Percentiles rank a stretch among this genome's conserved stretches.
Evolutionary conservation across 2,888 invertebrate species (phyloP).

Genomic region (Apodemia zela): DNA sequence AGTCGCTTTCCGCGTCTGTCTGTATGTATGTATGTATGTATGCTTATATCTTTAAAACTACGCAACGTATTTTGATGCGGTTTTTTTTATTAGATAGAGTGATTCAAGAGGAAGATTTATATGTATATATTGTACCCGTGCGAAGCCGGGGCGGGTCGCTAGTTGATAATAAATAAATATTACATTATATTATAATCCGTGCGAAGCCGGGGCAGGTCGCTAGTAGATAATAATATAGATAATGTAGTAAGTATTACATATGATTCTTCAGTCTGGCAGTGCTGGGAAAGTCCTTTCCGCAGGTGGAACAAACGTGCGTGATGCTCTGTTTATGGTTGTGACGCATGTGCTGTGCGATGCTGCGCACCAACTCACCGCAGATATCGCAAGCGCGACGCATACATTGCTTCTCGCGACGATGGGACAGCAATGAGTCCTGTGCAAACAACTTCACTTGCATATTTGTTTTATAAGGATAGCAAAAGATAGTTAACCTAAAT

Average conservation of each 20-base stretch:
- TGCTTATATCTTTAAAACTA: too few relatives aligned
- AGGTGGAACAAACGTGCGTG: slow-evolving; percentile 63
- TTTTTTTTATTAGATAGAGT: too few relatives aligned
- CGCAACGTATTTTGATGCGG: too few relatives aligned
- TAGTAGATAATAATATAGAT: slow-evolving; percentile 2
- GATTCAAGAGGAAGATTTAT: too few relatives aligned
- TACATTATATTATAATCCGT: too few relatives aligned
- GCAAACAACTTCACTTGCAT: neutral
- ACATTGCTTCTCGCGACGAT: slow-evolving; percentile 66
- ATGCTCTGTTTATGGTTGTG: slow-evolving; percentile 62
- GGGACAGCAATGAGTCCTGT: slow-evolving; percentile 55
- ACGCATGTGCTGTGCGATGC: slow-evolving; percentile 67
- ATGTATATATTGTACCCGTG: too few relatives aligned
- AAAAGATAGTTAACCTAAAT: too few relatives aligned
- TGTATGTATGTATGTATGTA: too few relatives aligned
- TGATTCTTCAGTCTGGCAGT: slow-evolving; percentile 69
- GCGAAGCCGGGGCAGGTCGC: too few relatives aligned
- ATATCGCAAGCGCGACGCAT: slow-evolving; percentile 71
- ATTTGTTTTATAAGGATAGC: neutral
- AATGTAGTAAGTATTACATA: slow-evolving; percentile 46
- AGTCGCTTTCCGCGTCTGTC: too few relatives aligned
- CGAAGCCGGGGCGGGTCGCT: too few relatives aligned
- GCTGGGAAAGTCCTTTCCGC: slow-evolving; percentile 69
- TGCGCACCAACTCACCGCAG: slow-evolving; percentile 67
- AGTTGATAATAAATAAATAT: too few relatives aligned